phyloP scores from a whole-genome alignment of 2,113 vertebrate species.

The Microcebus lehilahytsara region DNA sequence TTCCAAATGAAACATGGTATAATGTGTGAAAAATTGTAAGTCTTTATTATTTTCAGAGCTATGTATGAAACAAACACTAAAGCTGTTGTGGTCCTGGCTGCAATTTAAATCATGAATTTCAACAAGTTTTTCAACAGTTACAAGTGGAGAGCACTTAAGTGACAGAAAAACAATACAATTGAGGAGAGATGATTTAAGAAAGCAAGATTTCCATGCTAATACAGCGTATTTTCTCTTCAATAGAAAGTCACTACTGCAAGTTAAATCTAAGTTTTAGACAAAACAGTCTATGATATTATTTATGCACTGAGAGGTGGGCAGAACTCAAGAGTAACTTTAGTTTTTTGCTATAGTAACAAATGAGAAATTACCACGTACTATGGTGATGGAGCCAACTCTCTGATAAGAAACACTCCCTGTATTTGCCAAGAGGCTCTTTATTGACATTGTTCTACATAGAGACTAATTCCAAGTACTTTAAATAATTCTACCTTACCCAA shows the following conservation, averaged over 20 bases:
- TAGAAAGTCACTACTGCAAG: neutral
- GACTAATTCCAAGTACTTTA: conserved; percentile 62
- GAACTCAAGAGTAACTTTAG: conserved; percentile 43
- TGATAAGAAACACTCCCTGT: neutral
- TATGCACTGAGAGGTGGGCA: conserved; percentile 48
- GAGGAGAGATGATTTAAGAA: conserved; percentile 12
- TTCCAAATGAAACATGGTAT: neutral
- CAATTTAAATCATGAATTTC: conserved; percentile 25
- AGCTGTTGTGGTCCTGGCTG: neutral
- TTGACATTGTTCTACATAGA: neutral
- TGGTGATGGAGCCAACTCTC: neutral
- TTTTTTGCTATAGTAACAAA: conserved; percentile 60
- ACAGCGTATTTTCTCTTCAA: conserved; percentile 11
- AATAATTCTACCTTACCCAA: conserved; percentile 14
- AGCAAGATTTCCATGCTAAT: neutral
- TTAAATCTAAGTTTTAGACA: conserved; percentile 44
- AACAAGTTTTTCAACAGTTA: conserved; percentile 13
- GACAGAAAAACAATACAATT: neutral
- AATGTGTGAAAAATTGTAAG: neutral
- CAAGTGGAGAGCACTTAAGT: neutral
- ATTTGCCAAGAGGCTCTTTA: neutral
- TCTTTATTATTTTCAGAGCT: neutral
- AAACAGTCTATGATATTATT: conserved; percentile 23
- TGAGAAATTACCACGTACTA: neutral
- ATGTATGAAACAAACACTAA: neutral